Base-by-base conservation (phyloP, 2,113 vertebrate genomes). In the Scortum barcoo region DNA sequence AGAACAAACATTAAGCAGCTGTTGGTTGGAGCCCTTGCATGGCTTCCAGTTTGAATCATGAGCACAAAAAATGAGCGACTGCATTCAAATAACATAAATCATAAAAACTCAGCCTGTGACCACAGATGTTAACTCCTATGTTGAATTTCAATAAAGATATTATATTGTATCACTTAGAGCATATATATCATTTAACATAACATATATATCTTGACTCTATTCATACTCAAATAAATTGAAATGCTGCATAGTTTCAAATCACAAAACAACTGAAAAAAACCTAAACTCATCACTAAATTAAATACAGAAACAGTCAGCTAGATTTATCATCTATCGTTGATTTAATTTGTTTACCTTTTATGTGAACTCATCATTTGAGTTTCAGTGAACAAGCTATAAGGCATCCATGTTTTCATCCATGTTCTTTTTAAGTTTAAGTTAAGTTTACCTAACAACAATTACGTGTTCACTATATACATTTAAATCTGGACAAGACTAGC, bases 71-170 rank as follows among this genome's bases (percentile, higher is more conserved):
- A 57, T 28, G 4, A 58, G 53, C 40, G 48, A 48, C 19, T 44
- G 33, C 57, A 51, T 61, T 56, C 13, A 24, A 44, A 72, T 22
- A 67, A 73, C 12, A 60, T n/a, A n/a, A n/a, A n/a, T 75, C 30
- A 38, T 77, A 38, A 40, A 26, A 77, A 54, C 60, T 66, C 40
- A 73, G 44, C 4, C 4, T 51, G 14, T 74, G 62, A 9, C 28
- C 38, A 11, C 5, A 53, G 24, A 70, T 19, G 36, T 44, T 42
- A 40, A 71, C 36, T 12, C 17, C 24, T 24, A 12, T n/a, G 12
- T 2, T 8, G 3, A 0, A n/a, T 68, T 68, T 75, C 7, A 0
- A 24, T 61, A 9, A n/a, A n/a, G n/a, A n/a, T n/a, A n/a, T n/a
- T n/a, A n/a, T n/a, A n/a, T n/a, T n/a, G n/a, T n/a, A n/a, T n/a